Base-by-base conservation (phyloP, 2,797 vertebrate genomes). In the Takifugu rubripes region DNA sequence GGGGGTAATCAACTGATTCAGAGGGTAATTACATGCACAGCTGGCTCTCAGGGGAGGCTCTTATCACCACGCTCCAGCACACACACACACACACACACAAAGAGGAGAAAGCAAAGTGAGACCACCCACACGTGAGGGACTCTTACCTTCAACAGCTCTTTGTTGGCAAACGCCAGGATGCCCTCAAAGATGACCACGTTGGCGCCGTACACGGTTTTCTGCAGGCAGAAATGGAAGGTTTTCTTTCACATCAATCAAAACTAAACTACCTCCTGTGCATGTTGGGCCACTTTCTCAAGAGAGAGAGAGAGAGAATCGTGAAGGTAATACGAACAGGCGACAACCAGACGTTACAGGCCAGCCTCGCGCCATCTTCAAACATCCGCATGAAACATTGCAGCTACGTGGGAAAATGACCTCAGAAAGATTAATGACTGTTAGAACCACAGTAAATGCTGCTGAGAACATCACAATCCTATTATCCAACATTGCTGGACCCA, bases 121-220 rank as follows among this genome's bases (percentile, higher is more conserved):
- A 12, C 36, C 36, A 14, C 36, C 36, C 11, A 14, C 36, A 40
- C 27, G 27, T 4, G 36, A 33, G 33, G 33, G 12, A 40, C 36
- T 59, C 6, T 72, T 85, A 95, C 95, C 93, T 96, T 96, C 44
- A 96, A 83, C 55, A 96, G 82, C 71, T 96, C 95, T 77, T 96
- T 96, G 86, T 96, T 96, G 24, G 94, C 94, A 31, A 96, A 96
- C 0, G 94, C 88, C 80, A 96, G 80, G 52, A 96, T 96, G 29
- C 95, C 95, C 57, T 96, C 95, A 0, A 96, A 95, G 70, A 96
- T 93, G n/a, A 96, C 92, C 2, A 96, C 95, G 0, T 96, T 96
- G 70, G 94, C 95, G 2, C 95, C 95, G 0, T 96, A 96, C 27
- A 96, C 87, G 0, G 91, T 95, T 93, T 96, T 96, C 95, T 96